phyloP scores from a whole-genome alignment of 2,797 vertebrate species.

The Tapera naevia region DNA sequence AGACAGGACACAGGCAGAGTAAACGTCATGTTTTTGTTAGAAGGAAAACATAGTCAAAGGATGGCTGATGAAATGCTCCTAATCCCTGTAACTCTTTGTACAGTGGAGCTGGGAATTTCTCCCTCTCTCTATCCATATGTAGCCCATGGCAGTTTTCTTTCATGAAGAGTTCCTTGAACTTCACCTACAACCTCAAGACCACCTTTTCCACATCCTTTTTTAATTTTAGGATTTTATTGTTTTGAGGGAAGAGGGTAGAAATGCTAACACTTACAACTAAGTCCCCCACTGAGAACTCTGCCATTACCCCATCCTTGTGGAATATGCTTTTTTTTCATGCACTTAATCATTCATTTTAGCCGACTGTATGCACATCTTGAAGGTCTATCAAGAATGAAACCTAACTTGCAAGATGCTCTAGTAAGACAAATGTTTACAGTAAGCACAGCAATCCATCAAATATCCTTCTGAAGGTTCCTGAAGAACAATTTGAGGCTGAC shows the following conservation, averaged over 20 bases:
- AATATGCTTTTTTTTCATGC: background rate
- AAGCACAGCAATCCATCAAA: background rate
- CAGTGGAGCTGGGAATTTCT: background rate
- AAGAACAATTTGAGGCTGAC: background rate
- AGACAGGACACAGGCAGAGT: background rate
- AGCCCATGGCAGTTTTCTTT: background rate
- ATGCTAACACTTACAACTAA: background rate
- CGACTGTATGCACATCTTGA: background rate
- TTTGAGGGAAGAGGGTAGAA: background rate
- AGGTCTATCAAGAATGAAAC: conserved; percentile 22
- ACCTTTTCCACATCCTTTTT: background rate
- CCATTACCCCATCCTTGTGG: background rate
- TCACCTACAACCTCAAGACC: background rate
- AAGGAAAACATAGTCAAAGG: background rate
- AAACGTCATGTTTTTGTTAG: background rate
- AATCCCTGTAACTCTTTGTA: background rate
- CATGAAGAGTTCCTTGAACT: background rate
- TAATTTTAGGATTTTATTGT: conserved; percentile 1
- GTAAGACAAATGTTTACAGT: background rate
- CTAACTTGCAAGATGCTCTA: background rate
- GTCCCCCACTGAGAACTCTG: background rate
- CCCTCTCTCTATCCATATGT: background rate
- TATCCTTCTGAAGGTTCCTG: background rate
- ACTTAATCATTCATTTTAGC: background rate
- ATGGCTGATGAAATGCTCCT: background rate